A percentile compares a stretch with the other conserved stretches of the same genome.
Evolutionary conservation across 1,140 invertebrate species (phyloP).

Genomic region (Ditylenchus dipsaci): DNA sequence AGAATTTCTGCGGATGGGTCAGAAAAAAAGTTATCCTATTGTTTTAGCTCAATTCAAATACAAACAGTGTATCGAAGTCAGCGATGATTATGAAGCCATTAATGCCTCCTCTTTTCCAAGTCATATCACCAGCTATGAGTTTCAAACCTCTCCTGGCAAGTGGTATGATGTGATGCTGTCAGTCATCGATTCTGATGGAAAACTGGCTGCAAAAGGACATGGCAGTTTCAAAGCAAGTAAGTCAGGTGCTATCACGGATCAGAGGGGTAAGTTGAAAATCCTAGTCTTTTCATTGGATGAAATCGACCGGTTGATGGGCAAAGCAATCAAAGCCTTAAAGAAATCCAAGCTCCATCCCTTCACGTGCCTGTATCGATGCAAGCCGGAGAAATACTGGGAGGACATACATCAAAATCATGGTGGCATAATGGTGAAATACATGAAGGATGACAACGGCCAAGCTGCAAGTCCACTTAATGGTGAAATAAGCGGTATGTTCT

Average conservation of each 20-base stretch:
- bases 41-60: constrained; percentile 1
- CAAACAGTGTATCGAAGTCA: background rate
- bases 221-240: background rate
- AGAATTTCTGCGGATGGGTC: no score
- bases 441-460: constrained; percentile 56
- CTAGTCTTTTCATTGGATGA: constrained; percentile 29
- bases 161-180: background rate
- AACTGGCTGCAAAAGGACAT: background rate
- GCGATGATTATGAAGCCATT: constrained; percentile 1
- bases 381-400: constrained; percentile 53
- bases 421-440: constrained; percentile 48
- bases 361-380: constrained; percentile 49
- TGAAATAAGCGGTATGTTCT: constrained; percentile 30
- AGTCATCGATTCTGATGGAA: background rate
- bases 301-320: constrained; percentile 22
- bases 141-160: background rate
- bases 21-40: no score
- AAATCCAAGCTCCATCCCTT: constrained; percentile 31
- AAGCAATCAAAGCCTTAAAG: constrained; percentile 19
- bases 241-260: background rate
- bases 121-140: constrained; percentile 5
- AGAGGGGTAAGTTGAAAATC: background rate
- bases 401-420: constrained; percentile 34
- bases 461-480: constrained; percentile 50
- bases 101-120: background rate